Evolutionary conservation across 2,113 vertebrate genomes (phyloP).

Genomic region (Callipepla californica): DNA sequence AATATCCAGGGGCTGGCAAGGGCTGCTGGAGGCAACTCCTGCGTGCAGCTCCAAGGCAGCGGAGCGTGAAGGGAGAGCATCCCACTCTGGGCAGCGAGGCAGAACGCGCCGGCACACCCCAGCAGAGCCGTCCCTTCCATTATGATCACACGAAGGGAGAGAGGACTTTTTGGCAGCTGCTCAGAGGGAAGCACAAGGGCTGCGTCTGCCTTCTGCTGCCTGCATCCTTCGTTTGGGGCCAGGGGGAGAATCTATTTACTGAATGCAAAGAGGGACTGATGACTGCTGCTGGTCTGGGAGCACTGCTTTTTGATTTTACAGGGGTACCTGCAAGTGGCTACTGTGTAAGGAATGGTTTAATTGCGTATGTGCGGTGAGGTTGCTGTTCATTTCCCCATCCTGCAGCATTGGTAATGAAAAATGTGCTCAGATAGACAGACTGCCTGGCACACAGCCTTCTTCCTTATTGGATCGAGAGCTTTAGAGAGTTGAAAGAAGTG

Average conservation of each 20-base stretch:
- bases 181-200: neutral
- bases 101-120: neutral
- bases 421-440: neutral
- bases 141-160: neutral
- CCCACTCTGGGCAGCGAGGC: neutral
- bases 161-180: neutral
- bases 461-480: neutral
- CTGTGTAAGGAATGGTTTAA: conserved; percentile 18
- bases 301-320: neutral
- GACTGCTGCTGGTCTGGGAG: neutral
- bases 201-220: neutral
- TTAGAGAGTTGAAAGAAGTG: neutral
- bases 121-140: neutral
- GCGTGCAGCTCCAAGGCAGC: neutral
- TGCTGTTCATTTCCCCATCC: neutral
- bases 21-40: conserved; percentile 36
- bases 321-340: neutral
- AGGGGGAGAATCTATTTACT: neutral
- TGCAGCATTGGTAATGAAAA: conserved; percentile 2
- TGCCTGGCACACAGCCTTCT: neutral
- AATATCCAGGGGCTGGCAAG: conserved; percentile 21
- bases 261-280: conserved; percentile 5
- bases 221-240: accelerated
- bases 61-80: conserved; percentile 8
- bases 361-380: neutral